Base-by-base conservation (phyloP, 2,113 vertebrate species). In the Condylura cristata region DNA sequence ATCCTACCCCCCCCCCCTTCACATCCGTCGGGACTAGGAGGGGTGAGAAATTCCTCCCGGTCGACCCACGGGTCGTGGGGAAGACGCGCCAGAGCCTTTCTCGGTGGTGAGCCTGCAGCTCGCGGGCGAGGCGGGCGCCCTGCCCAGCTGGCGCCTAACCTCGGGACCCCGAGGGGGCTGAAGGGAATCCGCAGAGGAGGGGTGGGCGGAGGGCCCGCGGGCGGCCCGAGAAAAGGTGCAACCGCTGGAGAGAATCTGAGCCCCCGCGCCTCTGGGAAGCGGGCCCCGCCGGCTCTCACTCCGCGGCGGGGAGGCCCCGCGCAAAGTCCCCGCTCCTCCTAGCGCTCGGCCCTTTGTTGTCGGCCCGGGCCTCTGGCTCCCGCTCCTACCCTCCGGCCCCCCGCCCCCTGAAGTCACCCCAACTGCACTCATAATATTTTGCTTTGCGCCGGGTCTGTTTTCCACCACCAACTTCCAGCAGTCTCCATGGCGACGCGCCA, bases 341-440 rank as follows among this genome's bases (percentile, higher is more conserved):
- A 58, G 95, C 80, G n/a, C 89, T 66, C 51, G 65, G 91, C 76
- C 92, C 94, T 98, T 98, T 98, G 97, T 98, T 99, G 98, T 98
- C 97, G 91, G 94, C 94, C 98, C 98, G 98, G 98, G 98, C 98
- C 98, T 98, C 97, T 97, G 97, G 98, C 97, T 98, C 98, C 94
- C 91, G 97, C 98, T 97, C 98, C 91, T 98, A 98, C 98, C 98
- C 98, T 98, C 97, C 97, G 79, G 87, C 71, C 95, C 93, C 97
- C 96, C 78, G 79, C 92, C 93, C 92, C 71, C 86, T 75, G 71
- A 97, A 97, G 97, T 96, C 96, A 97, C 95, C 97, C 97, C 96
- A 98, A 98, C 98, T 98, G 96, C 97, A 97, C 97, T 97, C 98
- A 97, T 97, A 97, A 98, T 97, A 98, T 98, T 98, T 98, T 96